Evolutionary conservation across 2,888 invertebrate species (phyloP).

Genomic region (Rhagonycha fulva): DNA sequence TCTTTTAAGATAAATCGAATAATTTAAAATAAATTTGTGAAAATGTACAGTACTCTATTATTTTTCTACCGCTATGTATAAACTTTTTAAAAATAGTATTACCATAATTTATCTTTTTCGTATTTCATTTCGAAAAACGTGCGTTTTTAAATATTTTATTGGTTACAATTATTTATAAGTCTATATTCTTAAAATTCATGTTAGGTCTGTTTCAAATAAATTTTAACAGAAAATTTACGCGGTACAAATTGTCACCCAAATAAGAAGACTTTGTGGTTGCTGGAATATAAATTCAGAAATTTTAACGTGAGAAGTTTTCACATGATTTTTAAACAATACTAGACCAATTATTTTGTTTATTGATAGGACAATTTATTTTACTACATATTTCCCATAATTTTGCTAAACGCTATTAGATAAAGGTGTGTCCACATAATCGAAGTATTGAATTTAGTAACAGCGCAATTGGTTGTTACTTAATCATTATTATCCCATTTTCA

Average conservation of each 20-base stretch:
- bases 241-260: background rate
- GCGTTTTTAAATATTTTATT: background rate
- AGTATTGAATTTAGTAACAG: slow-evolving; percentile 12
- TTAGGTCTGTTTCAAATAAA: background rate
- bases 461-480: slow-evolving; percentile 39
- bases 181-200: background rate
- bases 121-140: background rate
- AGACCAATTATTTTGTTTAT: too few species aligned
- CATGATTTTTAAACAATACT: background rate
- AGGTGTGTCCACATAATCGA: slow-evolving; percentile 22
- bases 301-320: background rate
- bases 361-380: background rate
- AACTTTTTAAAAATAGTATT: background rate
- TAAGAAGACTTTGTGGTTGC: too few species aligned
- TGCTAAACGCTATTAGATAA: background rate
- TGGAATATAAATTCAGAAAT: background rate
- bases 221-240: background rate
- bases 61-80: background rate
- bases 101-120: background rate
- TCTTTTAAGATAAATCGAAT: slow-evolving; percentile 10
- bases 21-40: slow-evolving; percentile 5
- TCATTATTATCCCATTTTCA: slow-evolving; percentile 39
- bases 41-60: background rate
- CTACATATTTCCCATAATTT: slow-evolving; percentile 11
- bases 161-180: background rate